Evolutionary conservation across 2,113 vertebrate genomes (phyloP), one percentile per base, ranked within the genome.

Genomic region (Aix galericulata): DNA sequence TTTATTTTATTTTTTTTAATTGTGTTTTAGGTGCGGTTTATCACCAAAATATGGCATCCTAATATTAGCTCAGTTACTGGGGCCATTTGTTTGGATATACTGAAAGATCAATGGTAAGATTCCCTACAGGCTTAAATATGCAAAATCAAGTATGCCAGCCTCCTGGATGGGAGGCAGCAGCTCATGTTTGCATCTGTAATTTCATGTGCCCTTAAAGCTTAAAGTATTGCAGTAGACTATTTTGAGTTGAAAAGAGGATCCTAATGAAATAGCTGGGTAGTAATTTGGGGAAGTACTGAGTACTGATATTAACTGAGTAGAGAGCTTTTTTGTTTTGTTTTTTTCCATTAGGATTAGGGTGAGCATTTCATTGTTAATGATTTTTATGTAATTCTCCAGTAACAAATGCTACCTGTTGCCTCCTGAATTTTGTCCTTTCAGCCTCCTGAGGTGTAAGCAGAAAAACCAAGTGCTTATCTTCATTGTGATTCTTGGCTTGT

Each of bases 11-110:
- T 50, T 52, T 25, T 94, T 21, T 13, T 32, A 69, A 42, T 75
- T 98, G 25, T 97, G 52, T 98, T 98, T 87, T 97, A 99, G 99
- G 99, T 99, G 97, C 99, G 99, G 95, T 99, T 99, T 98, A 99
- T 99, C 96, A 99, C 98, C 86, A 99, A 99, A 98, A 99, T 99
- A 98, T 99, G 99, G 99, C 99, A 99, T 98, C 99, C 99, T 97
- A 99, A 99, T 97, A 99, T 99, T 98, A 99, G 99, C 98, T 99
- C 99, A 77, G 99, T 99, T 97, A 99, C 99, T 38, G 99, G 99
- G 92, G 99, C 99, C 55, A 99, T 99, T 98, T 99, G 99, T 98
- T 98, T 99, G 98, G 99, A 99, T 97, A 99, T 99, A 97, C 98
- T 99, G 97, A 99, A 99, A 98, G 99, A 99, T 98, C 99, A 99